Base-by-base conservation (phyloP, 2,797 vertebrate genomes). In the Microctenopoma stevenorrisi region DNA sequence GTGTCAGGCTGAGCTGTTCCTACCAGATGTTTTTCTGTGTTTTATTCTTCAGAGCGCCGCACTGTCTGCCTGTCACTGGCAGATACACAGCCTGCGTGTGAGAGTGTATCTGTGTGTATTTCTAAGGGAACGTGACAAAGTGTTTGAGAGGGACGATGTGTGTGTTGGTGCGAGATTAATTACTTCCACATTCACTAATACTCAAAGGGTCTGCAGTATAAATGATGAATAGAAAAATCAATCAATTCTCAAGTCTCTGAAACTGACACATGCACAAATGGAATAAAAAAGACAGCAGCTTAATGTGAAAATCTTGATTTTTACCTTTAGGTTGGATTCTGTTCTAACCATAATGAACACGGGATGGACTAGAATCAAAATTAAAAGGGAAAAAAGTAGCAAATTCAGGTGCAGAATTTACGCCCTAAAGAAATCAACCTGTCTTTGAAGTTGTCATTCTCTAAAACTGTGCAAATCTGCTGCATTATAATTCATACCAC, bases 11-110 rank as follows among this genome's bases (percentile, higher is more conserved):
- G 68, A 83, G 79, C 86, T 91, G 90, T 76, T 89, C 78, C 64
- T 33, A 87, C 68, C 90, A 91, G 86, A 90, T 91, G 89, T 87
- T 89, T 85, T 80, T 81, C 74, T 83, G 59, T 82, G 77, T 87
- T 89, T 85, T 81, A 78, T 83, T 80, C 72, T 72, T 79, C 61
- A 56, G 76, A 85, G 87, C 82, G 70, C 78, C 77, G 30, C 78
- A 64, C 77, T 82, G 86, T 88, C 87, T 86, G 88, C 83, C 83
- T 88, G 89, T 92, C 91, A 91, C 66, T 46, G 18, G 65, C 90
- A 91, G 88, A 91, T 73, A 73, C 81, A 81, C 49, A 59, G 74
- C 53, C 74, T 5, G 59, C 3, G 47, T 68, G 53, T 79, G 55
- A 69, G 33, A 75, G 16, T 71, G 16, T 49, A 11, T 53, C 43